These are phyloP conservation scores for Idaea straminata DNA, from an alignment of 2,888 invertebrate genomes.

Conservation along the genomic window DNA sequence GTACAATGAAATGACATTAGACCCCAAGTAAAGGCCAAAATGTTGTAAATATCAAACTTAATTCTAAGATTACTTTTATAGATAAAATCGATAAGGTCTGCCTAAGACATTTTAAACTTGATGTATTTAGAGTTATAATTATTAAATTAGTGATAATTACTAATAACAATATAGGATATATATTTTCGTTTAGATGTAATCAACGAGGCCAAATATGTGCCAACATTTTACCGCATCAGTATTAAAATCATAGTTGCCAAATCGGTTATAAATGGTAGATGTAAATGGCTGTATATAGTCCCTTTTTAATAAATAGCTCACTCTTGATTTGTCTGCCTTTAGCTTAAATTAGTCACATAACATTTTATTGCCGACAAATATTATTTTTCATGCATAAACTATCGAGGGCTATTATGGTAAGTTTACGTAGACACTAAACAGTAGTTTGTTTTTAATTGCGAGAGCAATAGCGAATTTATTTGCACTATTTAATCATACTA, in stretches of 20 bases:
- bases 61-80: constrained; percentile 49
- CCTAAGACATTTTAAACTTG: constrained; percentile 76
- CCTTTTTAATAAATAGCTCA: constrained; percentile 55
- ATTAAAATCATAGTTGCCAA: constrained; percentile 76
- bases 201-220: constrained; percentile 68
- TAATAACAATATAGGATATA: constrained; percentile 67
- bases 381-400: constrained; percentile 75
- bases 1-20: constrained; percentile 57
- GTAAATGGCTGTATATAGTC: constrained; percentile 73
- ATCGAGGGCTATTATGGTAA: constrained; percentile 72
- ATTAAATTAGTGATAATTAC: constrained; percentile 46
- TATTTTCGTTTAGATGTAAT: constrained; percentile 69
- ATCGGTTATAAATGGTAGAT: constrained; percentile 65
- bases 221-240: constrained; percentile 81
- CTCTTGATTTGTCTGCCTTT: constrained; percentile 52
- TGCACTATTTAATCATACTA: constrained; percentile 22
- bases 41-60: constrained; percentile 69
- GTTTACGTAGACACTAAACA: constrained; percentile 41
- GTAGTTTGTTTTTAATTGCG: constrained; percentile 19
- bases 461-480: constrained; percentile 13
- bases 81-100: constrained; percentile 61
- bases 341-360: constrained; percentile 48
- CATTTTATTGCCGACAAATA: constrained; percentile 58
- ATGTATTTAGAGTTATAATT: constrained; percentile 71
- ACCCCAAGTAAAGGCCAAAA: constrained; percentile 60